phyloP scores from a whole-genome alignment of 2,888 invertebrate genomes.

The Choreutis nemorana region DNA sequence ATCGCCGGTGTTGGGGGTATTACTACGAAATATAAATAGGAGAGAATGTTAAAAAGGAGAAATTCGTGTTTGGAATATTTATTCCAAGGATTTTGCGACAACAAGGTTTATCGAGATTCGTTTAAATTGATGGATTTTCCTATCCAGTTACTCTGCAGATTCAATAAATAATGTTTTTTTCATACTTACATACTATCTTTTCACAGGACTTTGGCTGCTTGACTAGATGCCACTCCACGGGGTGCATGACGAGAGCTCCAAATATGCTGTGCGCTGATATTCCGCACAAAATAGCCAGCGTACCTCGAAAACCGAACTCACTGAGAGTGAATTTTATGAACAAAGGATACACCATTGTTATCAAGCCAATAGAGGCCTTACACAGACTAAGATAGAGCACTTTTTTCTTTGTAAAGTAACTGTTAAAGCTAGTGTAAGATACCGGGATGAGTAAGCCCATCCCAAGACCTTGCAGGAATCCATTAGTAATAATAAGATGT shows the following conservation, averaged over 20 bases:
- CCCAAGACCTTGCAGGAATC: conserved; percentile 70
- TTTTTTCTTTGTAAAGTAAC: conserved; percentile 75
- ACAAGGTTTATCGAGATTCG: too few species aligned
- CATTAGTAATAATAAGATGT: conserved; percentile 71
- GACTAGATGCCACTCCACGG: conserved; percentile 76
- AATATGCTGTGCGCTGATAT: conserved; percentile 72
- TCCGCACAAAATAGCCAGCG: conserved; percentile 72
- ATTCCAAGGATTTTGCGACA: too few species aligned
- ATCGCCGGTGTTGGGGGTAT: conserved; percentile 54
- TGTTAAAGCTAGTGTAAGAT: conserved; percentile 76
- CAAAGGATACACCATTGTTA: conserved; percentile 73
- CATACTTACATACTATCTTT: conserved; percentile 49
- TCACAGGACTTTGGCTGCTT: conserved; percentile 43
- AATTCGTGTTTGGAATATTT: too few species aligned
- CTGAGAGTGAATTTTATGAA: conserved; percentile 70
- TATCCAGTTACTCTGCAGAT: background rate
- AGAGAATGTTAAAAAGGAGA: too few species aligned
- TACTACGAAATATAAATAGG: conserved; percentile 30
- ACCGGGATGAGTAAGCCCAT: conserved; percentile 78
- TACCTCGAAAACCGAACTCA: conserved; percentile 75
- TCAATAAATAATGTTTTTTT: too few species aligned
- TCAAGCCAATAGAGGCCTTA: conserved; percentile 73
- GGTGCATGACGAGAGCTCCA: conserved; percentile 75
- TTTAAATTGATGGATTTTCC: too few species aligned
- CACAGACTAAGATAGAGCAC: conserved; percentile 75